Conservation (phyloP, 2,888 invertebrate species). For the Pammene fasciana region DNA sequence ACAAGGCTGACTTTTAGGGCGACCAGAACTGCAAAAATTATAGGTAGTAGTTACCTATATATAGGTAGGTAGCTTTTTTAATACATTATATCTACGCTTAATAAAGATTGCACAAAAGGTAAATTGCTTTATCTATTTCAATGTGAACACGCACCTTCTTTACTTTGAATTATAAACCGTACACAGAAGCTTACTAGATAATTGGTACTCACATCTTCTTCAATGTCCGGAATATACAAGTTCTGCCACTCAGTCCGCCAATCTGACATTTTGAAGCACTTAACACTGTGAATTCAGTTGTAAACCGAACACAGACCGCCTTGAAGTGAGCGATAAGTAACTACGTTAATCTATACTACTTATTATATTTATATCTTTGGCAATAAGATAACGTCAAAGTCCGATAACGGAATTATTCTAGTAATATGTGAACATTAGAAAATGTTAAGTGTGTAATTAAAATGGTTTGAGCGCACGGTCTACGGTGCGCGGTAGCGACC, state of each 20-base stretch:
- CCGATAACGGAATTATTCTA: constrained; percentile 29
- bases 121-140: too few species aligned
- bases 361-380: constrained; percentile 4
- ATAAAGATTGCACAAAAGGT: too few species aligned
- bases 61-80: too few species aligned
- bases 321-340: constrained; percentile 64
- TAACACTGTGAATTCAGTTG: constrained; percentile 47
- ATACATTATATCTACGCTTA: too few species aligned
- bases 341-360: constrained; percentile 21
- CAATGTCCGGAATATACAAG: constrained; percentile 57
- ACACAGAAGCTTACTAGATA: neutral
- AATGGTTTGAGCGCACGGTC: neutral
- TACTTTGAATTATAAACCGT: too few species aligned
- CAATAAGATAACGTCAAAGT: constrained; percentile 38
- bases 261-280: constrained; percentile 45
- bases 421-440: constrained; percentile 8
- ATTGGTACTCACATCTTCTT: constrained; percentile 58
- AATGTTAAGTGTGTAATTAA: constrained; percentile 4
- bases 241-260: constrained; percentile 51
- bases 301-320: constrained; percentile 47
- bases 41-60: too few species aligned
- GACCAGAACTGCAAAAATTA: too few species aligned
- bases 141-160: too few species aligned
- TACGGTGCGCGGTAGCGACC: constrained; percentile 6
- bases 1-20: too few species aligned